Conservation (phyloP, 2,888 invertebrate genomes). For the Craniophora ligustri region DNA sequence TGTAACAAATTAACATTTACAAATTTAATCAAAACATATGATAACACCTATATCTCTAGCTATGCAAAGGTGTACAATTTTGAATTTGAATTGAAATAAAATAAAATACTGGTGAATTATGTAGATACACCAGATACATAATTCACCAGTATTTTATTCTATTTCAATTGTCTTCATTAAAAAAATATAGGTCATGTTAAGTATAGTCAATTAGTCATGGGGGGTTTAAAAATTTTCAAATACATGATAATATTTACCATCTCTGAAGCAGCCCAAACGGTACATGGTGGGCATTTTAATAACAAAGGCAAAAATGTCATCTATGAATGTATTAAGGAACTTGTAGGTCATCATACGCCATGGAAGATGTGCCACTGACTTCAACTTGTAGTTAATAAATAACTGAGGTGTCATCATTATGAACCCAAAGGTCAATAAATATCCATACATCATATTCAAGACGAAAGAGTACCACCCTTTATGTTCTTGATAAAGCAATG, state of each 20-base stretch:
- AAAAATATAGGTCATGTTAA: too few relatives aligned
- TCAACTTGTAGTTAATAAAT: constrained; percentile 99
- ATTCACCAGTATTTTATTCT: too few relatives aligned
- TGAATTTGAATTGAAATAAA: too few relatives aligned
- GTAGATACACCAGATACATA: too few relatives aligned
- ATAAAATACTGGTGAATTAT: too few relatives aligned
- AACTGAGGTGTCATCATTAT: constrained; percentile 99
- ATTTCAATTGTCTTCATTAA: too few relatives aligned
- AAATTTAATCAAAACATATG: too few relatives aligned
- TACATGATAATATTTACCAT: constrained; percentile 88
- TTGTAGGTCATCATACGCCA: constrained; percentile 99
- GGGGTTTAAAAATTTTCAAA: too few relatives aligned
- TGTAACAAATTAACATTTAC: constrained; percentile 76
- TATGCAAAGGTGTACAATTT: too few relatives aligned
- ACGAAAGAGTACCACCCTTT: constrained; percentile 99
- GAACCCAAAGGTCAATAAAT: constrained; percentile 99
- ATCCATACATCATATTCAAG: constrained; percentile 98
- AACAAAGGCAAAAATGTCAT: constrained; percentile 99
- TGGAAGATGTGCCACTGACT: constrained; percentile 99
- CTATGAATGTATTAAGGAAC: constrained; percentile 99
- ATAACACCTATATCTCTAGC: too few relatives aligned
- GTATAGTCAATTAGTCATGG: too few relatives aligned
- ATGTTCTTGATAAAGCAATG: constrained; percentile 98
- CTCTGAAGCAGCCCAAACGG: constrained; percentile 98
- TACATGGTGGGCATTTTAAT: constrained; percentile 99